Evolutionary conservation across 2,888 invertebrate genomes (phyloP), one percentile per base, ranked within the genome.

Genomic region (Crepidodera aurea): DNA sequence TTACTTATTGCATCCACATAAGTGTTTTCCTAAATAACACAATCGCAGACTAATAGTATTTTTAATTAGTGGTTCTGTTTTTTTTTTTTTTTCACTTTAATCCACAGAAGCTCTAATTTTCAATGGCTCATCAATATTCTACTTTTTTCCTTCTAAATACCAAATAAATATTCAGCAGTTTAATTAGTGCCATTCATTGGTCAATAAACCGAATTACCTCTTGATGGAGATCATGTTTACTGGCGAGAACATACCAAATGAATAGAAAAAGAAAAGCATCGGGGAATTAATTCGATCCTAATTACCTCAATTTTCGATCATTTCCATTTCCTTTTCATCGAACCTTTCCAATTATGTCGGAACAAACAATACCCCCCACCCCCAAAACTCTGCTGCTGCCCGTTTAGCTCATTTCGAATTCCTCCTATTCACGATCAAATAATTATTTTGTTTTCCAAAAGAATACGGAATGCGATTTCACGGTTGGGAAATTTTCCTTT

Each of bases 251-350:
- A 46, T 34, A 19, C 25, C 3, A 32, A 56, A 25, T 37, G 32
- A 46, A 37, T 15, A 39, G n/a, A 44, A 55, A 46, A 55, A 54
- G 13, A 22, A 56, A 46, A 56, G 19, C 56, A n/a, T 34, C 34
- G n/a, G 57, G n/a, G 48, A 57, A 48, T 57, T 57, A 57, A 57
- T 57, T 57, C 48, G 57, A 48, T 48, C 48, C 48, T 39, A 50
- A 57, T 57, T 57, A 57, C 57, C 57, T 57, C 57, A 48, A 57
- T 57, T 57, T 57, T 57, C 48, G 39, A 16, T 57, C 48, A 57
- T 56, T 48, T 56, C 48, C 56, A 56, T 48, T 57, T 57, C 48
- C 57, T 57, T 57, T 57, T 48, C 19, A 57, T 57, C 18, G 57
- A 48, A 57, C 57, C 57, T 57, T 48, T 39, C 39, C 44, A 57